Evolutionary conservation across 1,140 invertebrate genomes (phyloP).

Genomic region (Littorina saxatilis): DNA sequence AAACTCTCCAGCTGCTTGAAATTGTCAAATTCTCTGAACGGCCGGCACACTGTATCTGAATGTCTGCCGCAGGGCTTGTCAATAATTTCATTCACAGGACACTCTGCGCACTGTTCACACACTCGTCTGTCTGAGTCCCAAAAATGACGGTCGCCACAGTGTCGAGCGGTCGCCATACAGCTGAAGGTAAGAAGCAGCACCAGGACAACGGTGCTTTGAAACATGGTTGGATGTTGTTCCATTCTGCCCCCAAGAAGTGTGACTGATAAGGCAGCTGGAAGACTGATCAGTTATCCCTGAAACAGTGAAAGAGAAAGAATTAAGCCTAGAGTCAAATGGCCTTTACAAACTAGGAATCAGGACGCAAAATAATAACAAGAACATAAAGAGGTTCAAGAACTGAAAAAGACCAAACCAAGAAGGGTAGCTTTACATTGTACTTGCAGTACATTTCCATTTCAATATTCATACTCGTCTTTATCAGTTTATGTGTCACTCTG

Average conservation of each 20-base stretch:
- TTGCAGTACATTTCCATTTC: no score
- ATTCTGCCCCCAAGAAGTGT: background rate
- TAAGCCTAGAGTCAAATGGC: no score
- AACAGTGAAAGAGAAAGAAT: no score
- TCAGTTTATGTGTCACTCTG: no score
- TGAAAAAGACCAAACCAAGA: no score
- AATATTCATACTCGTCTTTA: no score
- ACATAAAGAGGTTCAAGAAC: no score
- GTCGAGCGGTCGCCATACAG: background rate
- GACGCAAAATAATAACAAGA: no score
- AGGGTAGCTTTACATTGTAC: no score
- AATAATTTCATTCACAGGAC: conserved; percentile 54
- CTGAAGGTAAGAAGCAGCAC: no score
- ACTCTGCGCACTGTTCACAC: conserved; percentile 45
- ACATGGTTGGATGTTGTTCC: background rate
- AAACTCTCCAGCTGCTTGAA: conserved; percentile 36
- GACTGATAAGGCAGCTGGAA: background rate
- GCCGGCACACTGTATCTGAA: conserved; percentile 47
- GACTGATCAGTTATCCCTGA: no score
- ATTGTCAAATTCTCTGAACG: conserved; percentile 51
- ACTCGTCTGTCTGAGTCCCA: background rate
- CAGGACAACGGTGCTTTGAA: background rate
- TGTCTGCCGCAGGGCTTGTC: conserved; percentile 43
- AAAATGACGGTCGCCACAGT: conserved; percentile 28
- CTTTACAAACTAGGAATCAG: no score